These are phyloP conservation scores for Benthosema pterotum DNA, from an alignment of 2,797 vertebrate species.

Conservation along the genomic window DNA sequence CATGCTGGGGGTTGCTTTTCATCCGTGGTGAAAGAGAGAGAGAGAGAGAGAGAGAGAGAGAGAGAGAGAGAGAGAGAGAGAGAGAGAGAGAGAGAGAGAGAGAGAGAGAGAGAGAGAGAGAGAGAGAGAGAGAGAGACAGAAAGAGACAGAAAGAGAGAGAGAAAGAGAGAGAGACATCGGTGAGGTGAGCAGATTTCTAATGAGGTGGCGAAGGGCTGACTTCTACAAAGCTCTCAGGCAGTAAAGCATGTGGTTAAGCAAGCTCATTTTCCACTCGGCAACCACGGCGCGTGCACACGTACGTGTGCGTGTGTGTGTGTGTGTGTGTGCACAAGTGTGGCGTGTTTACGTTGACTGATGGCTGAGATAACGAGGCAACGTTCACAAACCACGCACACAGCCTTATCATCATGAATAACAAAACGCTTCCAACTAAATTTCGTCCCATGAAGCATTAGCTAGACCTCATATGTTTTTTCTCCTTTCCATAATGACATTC, in stretches of 20 bases:
- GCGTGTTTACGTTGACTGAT: conserved; percentile 32
- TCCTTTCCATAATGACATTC: conserved; percentile 3
- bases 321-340: too few species aligned
- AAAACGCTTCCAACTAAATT: conserved; percentile 40
- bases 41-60: too few species aligned
- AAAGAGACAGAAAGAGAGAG: too few species aligned
- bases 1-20: conserved; percentile 43
- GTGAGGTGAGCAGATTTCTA: conserved; percentile 52
- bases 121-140: too few species aligned
- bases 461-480: conserved; percentile 29
- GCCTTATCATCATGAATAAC: conserved; percentile 28
- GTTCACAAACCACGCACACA: conserved; percentile 9
- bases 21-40: conserved; percentile 19
- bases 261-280: conserved; percentile 15
- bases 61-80: too few species aligned
- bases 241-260: conserved; percentile 14
- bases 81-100: too few species aligned
- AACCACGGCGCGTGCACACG: conserved; percentile 13
- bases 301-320: too few species aligned
- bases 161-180: too few species aligned
- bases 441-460: background rate
- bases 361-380: conserved; percentile 35
- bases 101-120: background rate
- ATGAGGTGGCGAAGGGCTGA: conserved; percentile 41
- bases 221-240: conserved; percentile 30